These are phyloP conservation scores for Lepidurus couesii DNA, from an alignment of 1,140 invertebrate genomes.

Conservation along the genomic window DNA sequence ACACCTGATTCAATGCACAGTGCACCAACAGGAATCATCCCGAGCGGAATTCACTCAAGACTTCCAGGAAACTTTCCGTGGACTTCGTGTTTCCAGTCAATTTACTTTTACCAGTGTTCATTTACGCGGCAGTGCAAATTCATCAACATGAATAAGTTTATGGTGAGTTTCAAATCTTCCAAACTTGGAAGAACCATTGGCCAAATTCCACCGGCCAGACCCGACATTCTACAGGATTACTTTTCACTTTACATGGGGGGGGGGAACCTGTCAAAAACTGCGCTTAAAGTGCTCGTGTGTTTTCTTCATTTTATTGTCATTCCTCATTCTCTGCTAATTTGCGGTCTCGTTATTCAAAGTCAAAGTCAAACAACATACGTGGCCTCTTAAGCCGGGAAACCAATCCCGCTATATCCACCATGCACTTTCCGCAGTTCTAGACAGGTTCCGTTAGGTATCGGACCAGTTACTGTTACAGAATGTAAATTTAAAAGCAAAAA, in stretches of 20 bases:
- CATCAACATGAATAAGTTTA: constrained; percentile 19
- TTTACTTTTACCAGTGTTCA: constrained; percentile 10
- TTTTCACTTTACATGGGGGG: background rate
- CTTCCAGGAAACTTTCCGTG: background rate
- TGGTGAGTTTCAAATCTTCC: background rate
- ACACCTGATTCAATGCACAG: constrained; percentile 18
- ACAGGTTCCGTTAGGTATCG: too few species aligned
- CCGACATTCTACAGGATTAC: background rate
- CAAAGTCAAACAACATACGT: background rate
- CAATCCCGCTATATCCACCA: too few species aligned
- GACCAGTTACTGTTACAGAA: too few species aligned
- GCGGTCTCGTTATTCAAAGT: background rate
- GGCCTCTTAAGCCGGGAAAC: too few species aligned
- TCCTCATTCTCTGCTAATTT: background rate
- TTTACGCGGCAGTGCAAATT: background rate
- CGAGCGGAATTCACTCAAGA: constrained; percentile 14
- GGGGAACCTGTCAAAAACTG: background rate
- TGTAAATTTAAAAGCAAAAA: too few species aligned
- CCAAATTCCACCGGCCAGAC: background rate
- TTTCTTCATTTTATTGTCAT: background rate
- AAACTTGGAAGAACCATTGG: background rate
- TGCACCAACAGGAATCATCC: constrained; percentile 8
- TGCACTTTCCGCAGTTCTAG: too few species aligned
- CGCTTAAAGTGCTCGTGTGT: background rate
- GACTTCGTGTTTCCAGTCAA: constrained; percentile 6